These are phyloP conservation scores for Coelopa frigida DNA, from an alignment of 1,140 invertebrate species.

Conservation along the genomic window DNA sequence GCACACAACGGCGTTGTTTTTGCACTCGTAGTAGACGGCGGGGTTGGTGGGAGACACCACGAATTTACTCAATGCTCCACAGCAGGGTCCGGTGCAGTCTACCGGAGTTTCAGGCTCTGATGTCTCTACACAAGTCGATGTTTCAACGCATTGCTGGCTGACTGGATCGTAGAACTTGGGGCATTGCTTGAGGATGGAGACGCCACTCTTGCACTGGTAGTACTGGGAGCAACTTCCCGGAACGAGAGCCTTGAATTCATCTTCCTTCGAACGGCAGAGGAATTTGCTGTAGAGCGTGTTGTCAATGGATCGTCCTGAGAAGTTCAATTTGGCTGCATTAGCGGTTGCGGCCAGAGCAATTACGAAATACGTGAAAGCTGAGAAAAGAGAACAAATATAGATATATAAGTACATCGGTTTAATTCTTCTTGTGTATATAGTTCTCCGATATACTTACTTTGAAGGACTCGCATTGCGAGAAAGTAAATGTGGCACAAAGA, in stretches of 20 bases:
- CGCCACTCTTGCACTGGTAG: conserved; percentile 30
- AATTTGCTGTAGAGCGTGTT: conserved; percentile 27
- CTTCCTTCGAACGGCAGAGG: conserved; percentile 22
- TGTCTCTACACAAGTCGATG: no score
- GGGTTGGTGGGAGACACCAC: conserved; percentile 6
- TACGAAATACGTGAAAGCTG: no score
- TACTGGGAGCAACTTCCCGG: conserved; percentile 36
- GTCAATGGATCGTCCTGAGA: no score
- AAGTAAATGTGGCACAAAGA: no score
- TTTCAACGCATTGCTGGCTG: conserved; percentile 1
- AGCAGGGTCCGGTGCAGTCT: neutral
- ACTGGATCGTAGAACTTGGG: conserved; percentile 25
- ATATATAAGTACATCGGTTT: no score
- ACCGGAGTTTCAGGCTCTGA: neutral
- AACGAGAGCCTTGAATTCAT: conserved; percentile 31
- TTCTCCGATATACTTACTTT: no score
- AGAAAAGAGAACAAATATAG: no score
- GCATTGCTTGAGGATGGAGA: conserved; percentile 20
- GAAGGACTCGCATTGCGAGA: no score
- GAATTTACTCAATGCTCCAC: conserved; percentile 8
- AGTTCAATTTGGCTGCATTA: no score
- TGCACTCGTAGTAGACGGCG: conserved; percentile 10
- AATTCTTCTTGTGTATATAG: no score
- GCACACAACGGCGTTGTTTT: neutral
- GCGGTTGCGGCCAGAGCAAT: no score